Evolutionary conservation across 2,113 vertebrate genomes (phyloP).

Genomic region (Ibidorhyncha struthersii): DNA sequence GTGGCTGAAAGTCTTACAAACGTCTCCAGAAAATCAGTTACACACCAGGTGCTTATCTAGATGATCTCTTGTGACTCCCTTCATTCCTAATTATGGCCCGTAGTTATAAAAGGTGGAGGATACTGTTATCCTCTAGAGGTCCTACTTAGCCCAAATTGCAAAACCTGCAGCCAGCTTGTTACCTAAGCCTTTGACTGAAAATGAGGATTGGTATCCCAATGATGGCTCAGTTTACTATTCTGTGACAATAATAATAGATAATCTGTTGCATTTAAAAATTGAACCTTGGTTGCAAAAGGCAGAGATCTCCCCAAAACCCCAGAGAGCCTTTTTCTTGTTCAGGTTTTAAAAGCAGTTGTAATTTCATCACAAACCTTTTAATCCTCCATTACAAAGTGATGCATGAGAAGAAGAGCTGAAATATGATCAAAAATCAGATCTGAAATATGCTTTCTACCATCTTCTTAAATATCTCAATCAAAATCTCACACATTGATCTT

Average conservation of each 20-base stretch:
- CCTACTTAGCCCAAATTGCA: neutral
- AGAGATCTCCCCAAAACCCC: neutral
- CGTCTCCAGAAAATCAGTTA: neutral
- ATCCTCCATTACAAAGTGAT: neutral
- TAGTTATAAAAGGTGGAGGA: neutral
- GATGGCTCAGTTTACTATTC: neutral
- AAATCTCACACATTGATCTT: neutral
- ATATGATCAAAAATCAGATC: no score
- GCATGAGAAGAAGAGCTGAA: neutral
- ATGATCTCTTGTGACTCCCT: neutral
- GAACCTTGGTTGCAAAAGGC: neutral
- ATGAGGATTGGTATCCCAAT: neutral
- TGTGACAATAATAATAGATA: neutral
- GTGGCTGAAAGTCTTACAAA: neutral
- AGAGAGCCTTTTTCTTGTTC: neutral
- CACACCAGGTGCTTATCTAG: neutral
- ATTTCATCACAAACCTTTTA: neutral
- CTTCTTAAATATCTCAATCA: neutral
- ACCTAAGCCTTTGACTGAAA: neutral
- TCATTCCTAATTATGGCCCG: neutral
- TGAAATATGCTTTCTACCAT: neutral
- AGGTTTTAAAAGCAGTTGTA: neutral
- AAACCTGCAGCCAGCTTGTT: neutral
- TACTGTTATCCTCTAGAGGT: neutral
- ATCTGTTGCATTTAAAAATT: neutral